Conservation (phyloP, 2,888 invertebrate genomes). For the Carterocephalus palaemon region DNA sequence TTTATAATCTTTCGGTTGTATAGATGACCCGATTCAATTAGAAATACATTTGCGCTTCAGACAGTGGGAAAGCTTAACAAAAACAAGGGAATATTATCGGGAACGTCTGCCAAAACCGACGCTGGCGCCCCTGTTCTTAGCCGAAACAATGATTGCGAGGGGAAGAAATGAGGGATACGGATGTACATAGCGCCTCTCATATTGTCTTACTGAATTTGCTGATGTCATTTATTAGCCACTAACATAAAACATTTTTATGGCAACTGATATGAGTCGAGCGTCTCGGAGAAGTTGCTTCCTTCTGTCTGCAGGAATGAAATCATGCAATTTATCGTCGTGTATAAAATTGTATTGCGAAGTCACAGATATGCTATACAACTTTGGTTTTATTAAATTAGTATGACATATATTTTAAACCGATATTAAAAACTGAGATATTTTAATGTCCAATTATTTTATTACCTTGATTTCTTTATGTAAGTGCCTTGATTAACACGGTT, state of each 20-base stretch:
- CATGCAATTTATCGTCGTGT: constrained; percentile 65
- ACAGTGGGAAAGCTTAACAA: constrained; percentile 51
- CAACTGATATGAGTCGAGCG: constrained; percentile 64
- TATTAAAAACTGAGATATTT: too few relatives aligned
- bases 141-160: constrained; percentile 70
- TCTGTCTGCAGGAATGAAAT: constrained; percentile 61
- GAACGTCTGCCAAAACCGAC: constrained; percentile 59
- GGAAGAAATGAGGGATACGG: constrained; percentile 64
- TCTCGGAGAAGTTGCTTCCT: constrained; percentile 55
- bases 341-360: constrained; percentile 64
- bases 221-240: constrained; percentile 79
- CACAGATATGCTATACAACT: background rate
- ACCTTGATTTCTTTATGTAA: too few relatives aligned
- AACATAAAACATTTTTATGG: constrained; percentile 79
- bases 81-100: constrained; percentile 60
- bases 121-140: constrained; percentile 61
- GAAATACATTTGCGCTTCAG: constrained; percentile 49
- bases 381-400: too few relatives aligned
- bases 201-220: constrained; percentile 78
- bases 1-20: constrained; percentile 31
- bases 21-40: constrained; percentile 54
- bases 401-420: too few relatives aligned
- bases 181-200: constrained; percentile 69
- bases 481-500: too few relatives aligned
- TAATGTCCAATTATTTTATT: too few relatives aligned